Base-by-base conservation (phyloP, 2,888 invertebrate genomes). In the Rhagophthalmus giganteus region DNA sequence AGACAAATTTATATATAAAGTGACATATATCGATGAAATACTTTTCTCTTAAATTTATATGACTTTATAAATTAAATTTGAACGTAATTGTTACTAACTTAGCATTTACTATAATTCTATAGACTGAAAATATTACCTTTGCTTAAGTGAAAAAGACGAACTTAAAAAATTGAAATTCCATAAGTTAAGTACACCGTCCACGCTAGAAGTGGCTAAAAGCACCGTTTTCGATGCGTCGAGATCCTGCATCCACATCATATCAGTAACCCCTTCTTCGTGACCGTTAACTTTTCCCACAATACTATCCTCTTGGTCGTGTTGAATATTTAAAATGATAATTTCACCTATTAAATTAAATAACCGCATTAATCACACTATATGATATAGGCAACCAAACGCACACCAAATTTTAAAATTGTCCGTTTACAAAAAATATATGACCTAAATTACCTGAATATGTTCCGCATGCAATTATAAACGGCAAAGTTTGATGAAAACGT, bases 391-490 rank as follows among this genome's bases (percentile, higher is more conserved):
- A n/a, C n/a, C n/a, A n/a, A n/a, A n/a, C n/a, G n/a, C n/a, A n/a
- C n/a, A n/a, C n/a, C n/a, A n/a, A n/a, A n/a, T n/a, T n/a, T n/a
- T n/a, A n/a, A n/a, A n/a, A n/a, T n/a, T n/a, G n/a, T n/a, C n/a
- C n/a, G n/a, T n/a, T n/a, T n/a, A n/a, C n/a, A n/a, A n/a, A n/a
- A n/a, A n/a, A n/a, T 2, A 8, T 24, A 1, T 2, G 10, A 4
- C 8, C 2, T 26, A 2, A 33, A 33, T 39, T 64, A 74, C 75
- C 75, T 41, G 74, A 61, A 60, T 68, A 67, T 7, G 74, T 70
- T 15, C 78, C 79, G 52, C 75, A 76, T 14, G 77, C 78, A 32
- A 81, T 64, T 44, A 81, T 71, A 1, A 74, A 72, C 0, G 79
- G 76, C 57, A 77, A 71, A 1, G 63, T 65, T 1, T 78, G 77